A percentile compares a stretch with the other conserved stretches of the same genome.
Evolutionary conservation across 2,113 vertebrate species (phyloP).

Genomic region (Pangasianodon hypophthalmus): DNA sequence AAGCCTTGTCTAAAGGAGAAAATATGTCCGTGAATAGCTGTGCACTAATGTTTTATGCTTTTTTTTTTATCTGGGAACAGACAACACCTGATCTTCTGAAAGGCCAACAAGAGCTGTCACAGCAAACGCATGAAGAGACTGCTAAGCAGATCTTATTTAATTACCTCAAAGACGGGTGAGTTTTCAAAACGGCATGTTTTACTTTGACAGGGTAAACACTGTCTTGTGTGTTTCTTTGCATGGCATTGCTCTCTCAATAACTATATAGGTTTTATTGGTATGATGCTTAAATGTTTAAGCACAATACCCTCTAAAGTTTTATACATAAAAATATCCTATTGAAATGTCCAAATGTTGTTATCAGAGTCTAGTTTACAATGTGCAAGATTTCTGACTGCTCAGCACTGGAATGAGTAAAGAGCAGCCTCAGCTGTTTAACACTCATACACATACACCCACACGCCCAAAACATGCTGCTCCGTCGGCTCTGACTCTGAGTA

Average conservation of each 20-base stretch:
- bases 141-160: conserved; percentile 96
- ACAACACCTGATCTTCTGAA: conserved; percentile 93
- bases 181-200: conserved; percentile 40
- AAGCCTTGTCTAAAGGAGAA: not conserved
- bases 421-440: conserved; percentile 55
- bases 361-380: conserved; percentile 59
- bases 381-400: conserved; percentile 60
- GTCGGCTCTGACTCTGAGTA: not conserved
- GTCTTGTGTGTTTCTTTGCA: not conserved
- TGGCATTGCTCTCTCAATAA: not conserved
- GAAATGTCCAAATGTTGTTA: conserved; percentile 49
- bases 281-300: not conserved
- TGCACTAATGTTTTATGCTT: conserved; percentile 1
- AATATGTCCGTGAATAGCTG: not conserved
- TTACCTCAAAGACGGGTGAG: conserved; percentile 97
- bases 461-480: not conserved
- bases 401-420: conserved; percentile 47
- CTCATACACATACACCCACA: not conserved
- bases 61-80: conserved; percentile 66
- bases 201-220: not conserved
- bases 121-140: conserved; percentile 93
- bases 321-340: conserved; percentile 43
- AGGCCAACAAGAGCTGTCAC: conserved; percentile 90
- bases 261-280: not conserved
- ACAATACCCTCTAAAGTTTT: not conserved